These are phyloP conservation scores for Nycteola revayana DNA, from an alignment of 2,888 invertebrate genomes.

Conservation along the genomic window DNA sequence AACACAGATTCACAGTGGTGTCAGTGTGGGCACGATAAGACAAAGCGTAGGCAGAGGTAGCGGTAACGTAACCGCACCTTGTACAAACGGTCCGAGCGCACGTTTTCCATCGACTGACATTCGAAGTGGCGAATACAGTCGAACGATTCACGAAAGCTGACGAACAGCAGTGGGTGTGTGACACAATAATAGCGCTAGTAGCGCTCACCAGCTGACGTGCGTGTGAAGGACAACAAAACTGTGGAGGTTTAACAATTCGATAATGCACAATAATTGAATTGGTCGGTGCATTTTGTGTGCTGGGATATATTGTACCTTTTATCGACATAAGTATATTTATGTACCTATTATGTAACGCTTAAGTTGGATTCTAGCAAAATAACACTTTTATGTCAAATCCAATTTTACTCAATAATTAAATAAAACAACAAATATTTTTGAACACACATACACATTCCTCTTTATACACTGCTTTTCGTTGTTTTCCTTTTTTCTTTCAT, in stretches of 20 bases:
- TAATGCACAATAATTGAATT: neutral
- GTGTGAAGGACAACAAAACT: constrained; percentile 30
- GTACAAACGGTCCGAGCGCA: constrained; percentile 46
- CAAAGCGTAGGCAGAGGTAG: constrained; percentile 51
- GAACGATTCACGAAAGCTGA: constrained; percentile 35
- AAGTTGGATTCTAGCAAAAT: too few species aligned
- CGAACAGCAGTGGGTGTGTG: constrained; percentile 24
- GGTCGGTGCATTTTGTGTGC: too few species aligned
- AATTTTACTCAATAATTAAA: too few species aligned
- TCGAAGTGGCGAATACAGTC: constrained; percentile 42
- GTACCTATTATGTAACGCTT: too few species aligned
- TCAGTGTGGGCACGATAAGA: constrained; percentile 44
- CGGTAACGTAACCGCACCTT: constrained; percentile 49
- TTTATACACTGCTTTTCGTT: too few species aligned
- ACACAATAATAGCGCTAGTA: constrained; percentile 31
- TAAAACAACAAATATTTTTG: too few species aligned
- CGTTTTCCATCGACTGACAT: constrained; percentile 55
- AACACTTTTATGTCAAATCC: too few species aligned
- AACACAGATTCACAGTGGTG: constrained; percentile 42
- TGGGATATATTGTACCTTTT: too few species aligned
- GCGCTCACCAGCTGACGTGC: constrained; percentile 37
- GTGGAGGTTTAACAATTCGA: constrained; percentile 16
- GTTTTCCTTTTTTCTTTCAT: too few species aligned
- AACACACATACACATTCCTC: too few species aligned
- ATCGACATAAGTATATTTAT: too few species aligned